Base-by-base conservation (phyloP, 2,888 invertebrate genomes). In the Ophioninae sp. region DNA sequence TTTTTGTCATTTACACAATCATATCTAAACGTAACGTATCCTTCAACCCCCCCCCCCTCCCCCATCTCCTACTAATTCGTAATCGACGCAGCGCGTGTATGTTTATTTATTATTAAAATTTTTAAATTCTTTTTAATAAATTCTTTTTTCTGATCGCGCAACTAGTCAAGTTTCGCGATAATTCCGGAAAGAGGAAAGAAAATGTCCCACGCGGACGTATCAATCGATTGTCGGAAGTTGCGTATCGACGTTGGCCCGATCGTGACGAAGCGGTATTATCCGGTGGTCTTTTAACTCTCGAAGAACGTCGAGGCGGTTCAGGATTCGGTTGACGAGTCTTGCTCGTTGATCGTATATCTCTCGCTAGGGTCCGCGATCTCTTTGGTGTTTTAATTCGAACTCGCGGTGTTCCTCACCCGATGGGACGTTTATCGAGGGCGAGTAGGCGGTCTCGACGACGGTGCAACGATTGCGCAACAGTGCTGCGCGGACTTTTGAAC, bases 381-480 rank as follows among this genome's bases (percentile, higher is more conserved):
- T 41, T 41, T 41, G 41, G 41, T 6, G 8, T 8, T 41, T 5
- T 7, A 6, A 3, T 6, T 41, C 7, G 41, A 7, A 8, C 41
- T 1, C 1, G 41, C 41, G 41, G 41, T 41, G 41, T 41, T 41
- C 41, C 41, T 41, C 41, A 7, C 41, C 44, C 44, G 44, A 3
- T 44, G 3, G 8, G 17, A n/a, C 3, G 17, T 59, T n/a, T 59
- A 59, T 59, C n/a, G n/a, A 59, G n/a, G 30, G 30, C 20, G 20
- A 59, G 57, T 59, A 59, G 59, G 21, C 20, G 59, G 10, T 59
- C 20, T 6, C 21, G 30, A 59, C 10, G 30, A 59, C 10, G 30
- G 41, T 3, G 30, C 30, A 30, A 30, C 30, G n/a, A 77, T 81
- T 81, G 72, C 76, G 81, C 81, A 81, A 80, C 74, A 17, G 30